Conservation (phyloP, 2,888 invertebrate genomes). For the Tachina lurida region DNA sequence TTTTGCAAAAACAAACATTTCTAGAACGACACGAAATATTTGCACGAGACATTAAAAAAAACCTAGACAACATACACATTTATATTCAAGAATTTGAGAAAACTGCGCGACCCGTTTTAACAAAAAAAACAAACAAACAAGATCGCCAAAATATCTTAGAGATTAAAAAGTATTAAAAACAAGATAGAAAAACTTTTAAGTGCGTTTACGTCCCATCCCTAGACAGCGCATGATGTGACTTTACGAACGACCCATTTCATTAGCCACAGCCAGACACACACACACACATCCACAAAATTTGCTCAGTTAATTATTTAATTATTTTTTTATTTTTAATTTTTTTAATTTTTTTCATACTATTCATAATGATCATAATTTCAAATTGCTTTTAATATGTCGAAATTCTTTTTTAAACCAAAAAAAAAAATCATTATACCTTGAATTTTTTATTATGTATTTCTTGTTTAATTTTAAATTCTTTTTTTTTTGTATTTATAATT, state of each 20-base stretch:
- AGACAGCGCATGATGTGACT: background rate
- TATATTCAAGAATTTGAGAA: background rate
- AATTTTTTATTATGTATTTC: conserved; percentile 20
- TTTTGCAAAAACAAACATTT: background rate
- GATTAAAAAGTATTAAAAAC: background rate
- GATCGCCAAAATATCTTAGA: conserved; percentile 3
- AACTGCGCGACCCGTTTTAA: background rate
- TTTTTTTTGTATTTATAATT: conserved; percentile 51
- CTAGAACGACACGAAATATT: conserved; percentile 7
- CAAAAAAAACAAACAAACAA: background rate
- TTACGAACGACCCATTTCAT: conserved; percentile 15
- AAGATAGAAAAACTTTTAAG: conserved; percentile 4
- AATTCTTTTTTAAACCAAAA: conserved; percentile 26
- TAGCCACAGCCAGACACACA: conserved; percentile 1
- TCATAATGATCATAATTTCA: conserved; percentile 48
- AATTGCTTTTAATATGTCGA: conserved; percentile 47
- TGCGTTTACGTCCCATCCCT: conserved; percentile 24
- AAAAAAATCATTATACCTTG: conserved; percentile 34
- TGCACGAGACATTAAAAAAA: conserved; percentile 45
- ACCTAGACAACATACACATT: background rate
- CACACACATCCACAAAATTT: conserved; percentile 24
- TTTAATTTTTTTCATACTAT: conserved; percentile 3
- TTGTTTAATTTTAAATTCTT: conserved; percentile 24
- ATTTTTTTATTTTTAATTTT: background rate
- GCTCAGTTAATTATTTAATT: background rate